Conservation (phyloP, 2,888 invertebrate genomes). For the Anarsia innoxiella region DNA sequence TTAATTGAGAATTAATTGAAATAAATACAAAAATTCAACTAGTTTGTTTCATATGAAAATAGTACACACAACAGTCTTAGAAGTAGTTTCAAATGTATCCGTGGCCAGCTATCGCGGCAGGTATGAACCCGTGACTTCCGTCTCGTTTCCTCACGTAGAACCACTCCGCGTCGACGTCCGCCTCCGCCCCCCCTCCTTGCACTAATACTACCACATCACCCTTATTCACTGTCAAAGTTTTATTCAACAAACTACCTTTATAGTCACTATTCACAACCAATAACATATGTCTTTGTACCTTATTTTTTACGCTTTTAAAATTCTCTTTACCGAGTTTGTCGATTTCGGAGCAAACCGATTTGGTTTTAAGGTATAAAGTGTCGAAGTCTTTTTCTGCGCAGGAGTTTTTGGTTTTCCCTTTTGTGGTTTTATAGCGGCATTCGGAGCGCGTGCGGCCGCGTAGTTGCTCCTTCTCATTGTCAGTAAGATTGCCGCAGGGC, state of each 20-base stretch:
- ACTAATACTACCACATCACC: constrained; percentile 86
- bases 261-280: constrained; percentile 82
- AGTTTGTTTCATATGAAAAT: background rate
- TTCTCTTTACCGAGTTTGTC: constrained; percentile 41
- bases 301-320: constrained; percentile 35
- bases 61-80: too few species aligned
- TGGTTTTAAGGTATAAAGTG: constrained; percentile 77
- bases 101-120: constrained; percentile 84
- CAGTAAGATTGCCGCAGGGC: constrained; percentile 87
- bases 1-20: background rate
- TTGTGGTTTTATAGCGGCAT: constrained; percentile 72
- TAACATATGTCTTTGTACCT: constrained; percentile 76
- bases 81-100: constrained; percentile 77
- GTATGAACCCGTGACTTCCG: constrained; percentile 84
- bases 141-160: constrained; percentile 83
- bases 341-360: constrained; percentile 55
- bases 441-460: constrained; percentile 81
- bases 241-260: constrained; percentile 70
- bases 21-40: background rate
- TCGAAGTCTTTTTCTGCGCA: constrained; percentile 85
- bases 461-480: constrained; percentile 82
- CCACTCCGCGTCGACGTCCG: constrained; percentile 81
- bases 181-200: constrained; percentile 46
- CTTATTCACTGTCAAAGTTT: constrained; percentile 78
- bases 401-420: constrained; percentile 44